These are phyloP conservation scores for Scaptomyza pallida DNA, from an alignment of 1,140 invertebrate species.

Conservation along the genomic window DNA sequence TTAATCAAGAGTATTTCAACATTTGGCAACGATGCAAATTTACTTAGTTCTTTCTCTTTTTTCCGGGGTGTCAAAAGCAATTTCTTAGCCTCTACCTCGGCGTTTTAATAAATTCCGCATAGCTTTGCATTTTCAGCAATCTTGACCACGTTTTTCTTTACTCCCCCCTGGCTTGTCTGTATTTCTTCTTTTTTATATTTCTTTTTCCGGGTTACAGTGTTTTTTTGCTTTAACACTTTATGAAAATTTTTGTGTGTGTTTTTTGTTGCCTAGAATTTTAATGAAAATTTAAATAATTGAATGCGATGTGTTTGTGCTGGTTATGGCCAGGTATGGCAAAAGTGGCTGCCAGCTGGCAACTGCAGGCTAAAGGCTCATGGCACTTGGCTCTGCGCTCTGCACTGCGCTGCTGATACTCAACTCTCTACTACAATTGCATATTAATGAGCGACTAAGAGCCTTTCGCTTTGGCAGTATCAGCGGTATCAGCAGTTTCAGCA, in stretches of 20 bases:
- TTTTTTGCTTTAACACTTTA: constrained; percentile 80
- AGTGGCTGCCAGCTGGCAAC: constrained; percentile 36
- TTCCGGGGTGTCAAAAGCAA: constrained; percentile 70
- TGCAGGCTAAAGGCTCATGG: constrained; percentile 12
- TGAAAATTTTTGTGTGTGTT: constrained; percentile 46
- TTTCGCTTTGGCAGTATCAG: constrained; percentile 27
- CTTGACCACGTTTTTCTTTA: constrained; percentile 52
- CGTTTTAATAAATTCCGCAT: constrained; percentile 79
- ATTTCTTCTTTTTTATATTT: background rate
- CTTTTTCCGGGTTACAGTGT: constrained; percentile 47
- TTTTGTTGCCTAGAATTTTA: constrained; percentile 65
- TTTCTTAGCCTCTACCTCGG: constrained; percentile 69
- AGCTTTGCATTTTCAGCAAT: constrained; percentile 78
- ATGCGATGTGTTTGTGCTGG: constrained; percentile 45
- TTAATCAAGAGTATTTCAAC: constrained; percentile 20
- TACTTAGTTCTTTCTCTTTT: constrained; percentile 26
- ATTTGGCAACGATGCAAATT: constrained; percentile 10
- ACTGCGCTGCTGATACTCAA: background rate
- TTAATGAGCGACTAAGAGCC: constrained; percentile 69
- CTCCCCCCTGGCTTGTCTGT: background rate
- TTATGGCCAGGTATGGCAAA: constrained; percentile 11
- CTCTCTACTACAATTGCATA: constrained; percentile 66
- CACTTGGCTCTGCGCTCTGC: constrained; percentile 31
- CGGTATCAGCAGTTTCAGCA: constrained; percentile 44
- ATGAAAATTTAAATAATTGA: constrained; percentile 83